phyloP scores from a whole-genome alignment of 2,888 invertebrate species.

The Proisotoma minuta region DNA sequence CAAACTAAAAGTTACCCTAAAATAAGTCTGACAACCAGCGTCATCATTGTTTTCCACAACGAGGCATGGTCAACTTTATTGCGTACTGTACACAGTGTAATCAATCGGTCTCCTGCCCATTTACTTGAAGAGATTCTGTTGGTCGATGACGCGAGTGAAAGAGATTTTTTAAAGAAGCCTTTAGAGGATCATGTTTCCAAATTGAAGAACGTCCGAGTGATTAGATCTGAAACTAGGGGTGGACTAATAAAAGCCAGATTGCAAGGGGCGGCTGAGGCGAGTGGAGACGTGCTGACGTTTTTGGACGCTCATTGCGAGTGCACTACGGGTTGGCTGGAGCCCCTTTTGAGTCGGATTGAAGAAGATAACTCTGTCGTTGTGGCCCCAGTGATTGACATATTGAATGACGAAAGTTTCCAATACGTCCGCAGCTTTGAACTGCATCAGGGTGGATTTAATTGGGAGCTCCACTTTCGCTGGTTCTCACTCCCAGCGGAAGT shows the following conservation, averaged over 20 bases:
- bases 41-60: conserved; percentile 97
- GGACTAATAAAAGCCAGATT: conserved; percentile 79
- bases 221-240: conserved; percentile 63
- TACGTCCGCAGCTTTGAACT: conserved; percentile 92
- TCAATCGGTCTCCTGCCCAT: conserved; percentile 73
- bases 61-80: conserved; percentile 94
- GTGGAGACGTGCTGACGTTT: conserved; percentile 76
- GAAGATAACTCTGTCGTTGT: conserved; percentile 64
- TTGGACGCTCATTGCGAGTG: conserved; percentile 93
- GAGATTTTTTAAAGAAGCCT: conserved; percentile 67
- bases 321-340: conserved; percentile 69
- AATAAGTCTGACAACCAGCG: conserved; percentile 65
- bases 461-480: conserved; percentile 80
- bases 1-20: conserved; percentile 20
- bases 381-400: conserved; percentile 86
- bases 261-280: conserved; percentile 66
- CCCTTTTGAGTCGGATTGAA: conserved; percentile 62
- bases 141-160: conserved; percentile 82
- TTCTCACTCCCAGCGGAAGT: conserved; percentile 43
- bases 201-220: conserved; percentile 60
- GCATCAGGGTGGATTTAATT: conserved; percentile 97
- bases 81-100: conserved; percentile 89
- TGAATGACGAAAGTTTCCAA: conserved; percentile 92
- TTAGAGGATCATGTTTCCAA: conserved; percentile 60
- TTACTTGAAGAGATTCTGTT: conserved; percentile 78